Percentiles rank a stretch among this genome's conserved stretches.
phyloP scores from a whole-genome alignment of 2,113 vertebrate genomes.

The Stictonetta naevosa region DNA sequence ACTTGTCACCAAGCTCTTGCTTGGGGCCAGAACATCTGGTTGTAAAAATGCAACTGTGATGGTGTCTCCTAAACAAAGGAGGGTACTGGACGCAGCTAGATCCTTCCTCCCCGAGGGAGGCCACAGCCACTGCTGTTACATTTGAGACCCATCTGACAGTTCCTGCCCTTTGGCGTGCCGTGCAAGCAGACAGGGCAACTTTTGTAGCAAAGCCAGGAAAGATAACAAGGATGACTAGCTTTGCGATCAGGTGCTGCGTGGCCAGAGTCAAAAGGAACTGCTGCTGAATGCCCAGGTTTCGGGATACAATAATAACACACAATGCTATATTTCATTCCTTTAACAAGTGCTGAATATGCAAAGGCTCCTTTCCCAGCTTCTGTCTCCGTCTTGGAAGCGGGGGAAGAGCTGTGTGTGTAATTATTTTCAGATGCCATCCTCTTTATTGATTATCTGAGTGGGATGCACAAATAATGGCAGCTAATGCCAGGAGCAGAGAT shows the following conservation, averaged over 20 bases:
- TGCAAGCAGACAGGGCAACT: neutral
- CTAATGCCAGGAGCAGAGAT: constrained; percentile 5
- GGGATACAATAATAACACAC: constrained; percentile 19
- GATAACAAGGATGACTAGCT: neutral
- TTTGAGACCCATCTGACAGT: neutral
- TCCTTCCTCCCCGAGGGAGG: neutral
- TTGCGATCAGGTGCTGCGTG: neutral
- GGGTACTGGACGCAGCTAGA: neutral
- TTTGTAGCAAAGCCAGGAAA: neutral
- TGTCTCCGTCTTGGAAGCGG: constrained; percentile 20
- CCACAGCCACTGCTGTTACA: neutral
- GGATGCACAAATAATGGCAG: constrained; percentile 22
- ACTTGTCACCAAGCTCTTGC: neutral
- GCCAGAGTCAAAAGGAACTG: constrained; percentile 6
- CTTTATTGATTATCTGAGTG: constrained; percentile 26
- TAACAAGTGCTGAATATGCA: constrained; percentile 64
- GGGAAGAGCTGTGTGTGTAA: neutral
- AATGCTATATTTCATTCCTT: neutral
- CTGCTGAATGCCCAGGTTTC: neutral
- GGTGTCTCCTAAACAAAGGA: neutral
- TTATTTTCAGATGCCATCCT: constrained; percentile 43
- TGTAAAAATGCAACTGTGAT: neutral
- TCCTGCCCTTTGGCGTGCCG: neutral
- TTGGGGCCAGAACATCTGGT: neutral
- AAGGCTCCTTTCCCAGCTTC: constrained; percentile 62